Conservation (phyloP, 1,140 invertebrate genomes). For the Arion vulgaris region DNA sequence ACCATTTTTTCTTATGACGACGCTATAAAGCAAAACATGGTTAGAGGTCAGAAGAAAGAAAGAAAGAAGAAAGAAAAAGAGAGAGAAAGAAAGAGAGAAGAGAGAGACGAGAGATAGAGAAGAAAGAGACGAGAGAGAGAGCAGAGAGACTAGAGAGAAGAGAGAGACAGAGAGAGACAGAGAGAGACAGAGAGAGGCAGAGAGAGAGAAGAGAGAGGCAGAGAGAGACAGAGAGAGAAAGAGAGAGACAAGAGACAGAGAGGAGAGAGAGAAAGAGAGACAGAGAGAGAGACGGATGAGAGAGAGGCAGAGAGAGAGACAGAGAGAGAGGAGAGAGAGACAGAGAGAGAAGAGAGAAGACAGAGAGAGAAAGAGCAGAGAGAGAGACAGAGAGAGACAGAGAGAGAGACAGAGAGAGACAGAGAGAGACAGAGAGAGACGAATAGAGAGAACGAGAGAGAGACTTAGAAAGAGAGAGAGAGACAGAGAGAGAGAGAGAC, state of each 20-base stretch:
- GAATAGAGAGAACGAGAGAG: no score
- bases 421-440: no score
- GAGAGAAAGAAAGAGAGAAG: neutral
- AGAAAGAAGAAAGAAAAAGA: neutral
- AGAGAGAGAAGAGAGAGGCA: neutral
- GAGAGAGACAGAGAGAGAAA: neutral
- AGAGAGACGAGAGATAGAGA: no score
- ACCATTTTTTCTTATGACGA: no score
- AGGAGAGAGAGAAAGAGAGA: no score
- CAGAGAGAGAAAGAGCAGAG: neutral
- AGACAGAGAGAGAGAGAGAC: no score
- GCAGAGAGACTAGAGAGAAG: neutral
- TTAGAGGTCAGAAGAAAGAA: conserved; percentile 2
- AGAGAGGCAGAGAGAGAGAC: conserved; percentile 26
- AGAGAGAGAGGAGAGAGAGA: neutral
- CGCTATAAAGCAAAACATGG: no score
- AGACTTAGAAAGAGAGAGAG: no score
- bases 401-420: neutral
- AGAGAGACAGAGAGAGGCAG: neutral
- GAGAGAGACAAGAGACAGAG: no score
- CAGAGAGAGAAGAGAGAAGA: neutral
- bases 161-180: neutral
- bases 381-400: conserved; percentile 21
- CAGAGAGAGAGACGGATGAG: no score
- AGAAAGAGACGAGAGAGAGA: neutral